Evolutionary conservation across 1,140 invertebrate species (phyloP), one percentile per base, ranked within the genome.

Genomic region (Temnothorax longispinosus): DNA sequence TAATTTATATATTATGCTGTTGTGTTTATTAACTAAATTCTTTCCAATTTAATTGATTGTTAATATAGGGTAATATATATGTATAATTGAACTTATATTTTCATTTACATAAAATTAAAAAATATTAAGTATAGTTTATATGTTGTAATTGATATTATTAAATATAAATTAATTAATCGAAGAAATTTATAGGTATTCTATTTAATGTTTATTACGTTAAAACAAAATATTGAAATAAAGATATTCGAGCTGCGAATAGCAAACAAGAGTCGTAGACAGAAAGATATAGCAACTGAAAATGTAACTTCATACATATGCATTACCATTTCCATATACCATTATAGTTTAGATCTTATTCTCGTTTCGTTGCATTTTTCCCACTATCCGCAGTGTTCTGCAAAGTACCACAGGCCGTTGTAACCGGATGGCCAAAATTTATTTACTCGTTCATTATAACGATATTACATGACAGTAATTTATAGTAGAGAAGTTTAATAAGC

Each of bases 401-500:
- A 75, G 44, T 84, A 50, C 69, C 54, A 75, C 56, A 58, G 80
- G 54, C 69, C 69, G 54, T 72, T 72, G 67, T 41, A 75, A 50
- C 54, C 80, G 71, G 69, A 84, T 84, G 69, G 80, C 80, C 80
- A 62, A 75, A 60, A 75, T 84, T 74, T 69, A 71, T 87, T 44
- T 69, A 81, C 35, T 80, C 52, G 41, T 87, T 86, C 18, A 72
- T 88, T 72, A 86, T 86, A 75, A 77, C 75, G 67, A 86, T 88
- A 75, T 76, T 87, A 71, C 69, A 87, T 82, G 86, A 76, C 82
- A 86, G 72, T 86, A 91, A 56, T 82, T 75, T 76, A 82, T 91
- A 86, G 44, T 80, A 88, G 87, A 86, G 89, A 86, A 91, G 81
- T 87, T 89, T 88, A 92, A 90, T 90, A 92, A 92, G 88, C 92